Evolutionary conservation across 2,888 invertebrate genomes (phyloP).

Genomic region (Cyrtodaria siliqua): DNA sequence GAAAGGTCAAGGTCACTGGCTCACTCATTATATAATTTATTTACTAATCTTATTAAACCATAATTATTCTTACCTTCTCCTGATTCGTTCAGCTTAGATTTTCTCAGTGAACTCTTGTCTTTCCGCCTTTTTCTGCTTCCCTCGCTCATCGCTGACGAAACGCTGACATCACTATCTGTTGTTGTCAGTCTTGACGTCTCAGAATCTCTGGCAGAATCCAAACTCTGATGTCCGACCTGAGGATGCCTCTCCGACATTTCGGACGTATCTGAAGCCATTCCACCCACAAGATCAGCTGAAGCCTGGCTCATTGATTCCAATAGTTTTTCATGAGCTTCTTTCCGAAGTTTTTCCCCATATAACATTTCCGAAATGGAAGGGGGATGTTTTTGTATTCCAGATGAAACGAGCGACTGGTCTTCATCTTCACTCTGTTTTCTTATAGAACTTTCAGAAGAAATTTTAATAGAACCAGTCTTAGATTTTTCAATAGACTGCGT

Average conservation of each 20-base stretch:
- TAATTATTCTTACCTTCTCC: too few relatives aligned
- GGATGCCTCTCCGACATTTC: conserved; percentile 32
- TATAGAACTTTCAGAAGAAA: too few relatives aligned
- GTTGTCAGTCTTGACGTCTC: conserved; percentile 29
- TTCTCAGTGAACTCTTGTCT: conserved; percentile 60
- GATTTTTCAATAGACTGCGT: conserved; percentile 17
- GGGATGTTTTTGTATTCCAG: conserved; percentile 13
- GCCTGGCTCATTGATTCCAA: neutral
- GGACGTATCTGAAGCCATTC: conserved; percentile 44
- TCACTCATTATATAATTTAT: too few relatives aligned
- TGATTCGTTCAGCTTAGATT: conserved; percentile 56
- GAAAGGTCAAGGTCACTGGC: too few relatives aligned
- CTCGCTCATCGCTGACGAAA: conserved; percentile 54
- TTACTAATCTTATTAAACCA: too few relatives aligned
- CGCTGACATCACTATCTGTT: conserved; percentile 57
- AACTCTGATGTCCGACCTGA: neutral
- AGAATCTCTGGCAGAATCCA: conserved; percentile 1
- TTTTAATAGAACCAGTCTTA: conserved; percentile 20
- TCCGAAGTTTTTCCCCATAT: conserved; percentile 13
- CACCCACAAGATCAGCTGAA: conserved; percentile 28
- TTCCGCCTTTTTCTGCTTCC: conserved; percentile 49
- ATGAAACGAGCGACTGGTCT: conserved; percentile 21
- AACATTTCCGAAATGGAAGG: conserved; percentile 43
- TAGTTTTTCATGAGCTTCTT: conserved; percentile 4
- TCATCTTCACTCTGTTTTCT: conserved; percentile 17